Evolutionary conservation across 2,113 vertebrate species (phyloP).

Genomic region (Merops nubicus): DNA sequence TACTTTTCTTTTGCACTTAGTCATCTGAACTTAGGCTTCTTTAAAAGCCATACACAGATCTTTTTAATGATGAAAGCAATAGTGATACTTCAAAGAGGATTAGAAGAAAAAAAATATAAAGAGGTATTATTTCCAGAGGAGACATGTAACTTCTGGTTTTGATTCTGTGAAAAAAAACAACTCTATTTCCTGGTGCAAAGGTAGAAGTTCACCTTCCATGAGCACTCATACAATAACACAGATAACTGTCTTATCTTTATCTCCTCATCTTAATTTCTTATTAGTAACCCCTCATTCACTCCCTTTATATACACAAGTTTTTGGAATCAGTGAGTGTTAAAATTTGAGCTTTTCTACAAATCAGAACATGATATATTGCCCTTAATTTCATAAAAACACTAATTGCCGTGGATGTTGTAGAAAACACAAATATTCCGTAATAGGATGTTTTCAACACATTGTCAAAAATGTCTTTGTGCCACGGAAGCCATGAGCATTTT

Average conservation of each 20-base stretch:
- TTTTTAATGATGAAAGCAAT: neutral
- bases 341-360: neutral
- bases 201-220: neutral
- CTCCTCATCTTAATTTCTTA: neutral
- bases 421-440: neutral
- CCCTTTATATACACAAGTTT: neutral
- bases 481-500: neutral
- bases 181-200: neutral
- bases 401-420: neutral
- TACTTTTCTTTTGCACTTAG: neutral
- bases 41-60: neutral
- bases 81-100: neutral
- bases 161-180: neutral
- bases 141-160: neutral
- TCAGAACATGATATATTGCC: neutral
- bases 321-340: neutral
- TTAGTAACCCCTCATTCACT: neutral
- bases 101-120: neutral
- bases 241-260: neutral
- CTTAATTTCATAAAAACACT: neutral
- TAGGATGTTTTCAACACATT: neutral
- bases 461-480: neutral
- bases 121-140: neutral
- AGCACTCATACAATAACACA: neutral
- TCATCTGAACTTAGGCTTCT: neutral